Evolutionary conservation across 2,113 vertebrate species (phyloP).

Genomic region (Forbesichthys agassizii): DNA sequence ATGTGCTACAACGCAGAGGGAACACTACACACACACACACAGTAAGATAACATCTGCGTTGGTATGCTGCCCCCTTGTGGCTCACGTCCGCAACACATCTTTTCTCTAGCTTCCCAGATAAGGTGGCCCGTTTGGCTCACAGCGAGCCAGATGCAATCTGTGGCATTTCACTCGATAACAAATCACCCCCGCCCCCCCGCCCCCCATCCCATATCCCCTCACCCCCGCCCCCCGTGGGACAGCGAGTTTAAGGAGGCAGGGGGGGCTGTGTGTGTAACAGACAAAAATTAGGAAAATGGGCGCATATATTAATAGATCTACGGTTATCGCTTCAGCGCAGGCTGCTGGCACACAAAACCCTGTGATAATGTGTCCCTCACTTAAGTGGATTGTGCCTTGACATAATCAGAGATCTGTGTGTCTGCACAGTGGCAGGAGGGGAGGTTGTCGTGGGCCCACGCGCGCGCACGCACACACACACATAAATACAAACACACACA

Average conservation of each 20-base stretch:
- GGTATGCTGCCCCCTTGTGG: conserved; percentile 76
- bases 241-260: background rate
- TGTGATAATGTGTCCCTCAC: background rate
- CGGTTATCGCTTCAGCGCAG: conserved; percentile 32
- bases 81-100: conserved; percentile 61
- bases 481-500: conserved; percentile 18
- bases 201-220: too few species aligned
- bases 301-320: conserved; percentile 20
- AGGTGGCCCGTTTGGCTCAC: conserved; percentile 44
- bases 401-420: conserved; percentile 14
- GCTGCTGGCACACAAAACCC: background rate
- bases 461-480: background rate
- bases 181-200: conserved; percentile 4
- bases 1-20: too few species aligned
- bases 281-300: conserved; percentile 19
- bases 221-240: conserved; percentile 14
- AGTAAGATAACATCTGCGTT: conserved; percentile 69
- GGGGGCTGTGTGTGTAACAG: background rate
- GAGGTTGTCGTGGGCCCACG: conserved; percentile 8
- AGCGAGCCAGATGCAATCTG: conserved; percentile 58
- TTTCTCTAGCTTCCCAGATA: conserved; percentile 54
- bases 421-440: background rate
- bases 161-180: conserved; percentile 59
- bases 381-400: background rate
- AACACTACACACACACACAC: conserved; percentile 23